Percentiles rank a stretch among this genome's conserved stretches.
Conservation (phyloP, 30 jellyfish, hydroid and myxozoan species). For the Turritopsis dohrnii region DNA sequence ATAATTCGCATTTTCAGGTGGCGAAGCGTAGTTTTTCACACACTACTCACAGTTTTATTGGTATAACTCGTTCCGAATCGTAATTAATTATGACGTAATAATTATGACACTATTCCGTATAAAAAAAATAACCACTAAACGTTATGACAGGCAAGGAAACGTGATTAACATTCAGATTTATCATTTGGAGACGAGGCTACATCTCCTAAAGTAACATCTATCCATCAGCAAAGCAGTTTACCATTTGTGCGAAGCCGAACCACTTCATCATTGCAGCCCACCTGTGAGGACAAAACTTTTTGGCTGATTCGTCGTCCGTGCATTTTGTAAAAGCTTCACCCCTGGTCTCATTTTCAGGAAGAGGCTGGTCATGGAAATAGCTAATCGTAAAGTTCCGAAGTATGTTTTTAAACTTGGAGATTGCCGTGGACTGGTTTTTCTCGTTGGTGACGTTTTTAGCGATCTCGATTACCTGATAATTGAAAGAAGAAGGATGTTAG, state of each 20-base stretch:
- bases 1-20: not conserved
- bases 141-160: too few species aligned
- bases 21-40: too few species aligned
- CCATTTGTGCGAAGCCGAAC: slow-evolving; percentile 87
- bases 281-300: slow-evolving; percentile 80
- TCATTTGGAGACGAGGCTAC: too few species aligned
- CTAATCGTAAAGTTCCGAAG: slow-evolving; percentile 46
- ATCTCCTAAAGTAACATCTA: too few species aligned
- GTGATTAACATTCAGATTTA: too few species aligned
- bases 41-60: too few species aligned
- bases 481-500: not conserved
- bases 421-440: slow-evolving; percentile 59
- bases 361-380: slow-evolving; percentile 64
- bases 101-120: too few species aligned
- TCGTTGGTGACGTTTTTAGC: slow-evolving; percentile 57
- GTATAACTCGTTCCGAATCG: too few species aligned
- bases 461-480: slow-evolving; percentile 59
- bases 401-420: slow-evolving; percentile 56
- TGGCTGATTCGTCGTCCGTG: slow-evolving; percentile 75
- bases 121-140: not conserved
- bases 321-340: slow-evolving; percentile 92
- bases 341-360: slow-evolving; percentile 84
- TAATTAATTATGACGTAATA: too few species aligned
- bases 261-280: slow-evolving; percentile 97
- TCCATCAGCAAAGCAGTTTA: slow-evolving; percentile 3